Evolutionary conservation across 2,888 invertebrate genomes (phyloP), one percentile per base, ranked within the genome.

Genomic region (Pherbina coryleti): DNA sequence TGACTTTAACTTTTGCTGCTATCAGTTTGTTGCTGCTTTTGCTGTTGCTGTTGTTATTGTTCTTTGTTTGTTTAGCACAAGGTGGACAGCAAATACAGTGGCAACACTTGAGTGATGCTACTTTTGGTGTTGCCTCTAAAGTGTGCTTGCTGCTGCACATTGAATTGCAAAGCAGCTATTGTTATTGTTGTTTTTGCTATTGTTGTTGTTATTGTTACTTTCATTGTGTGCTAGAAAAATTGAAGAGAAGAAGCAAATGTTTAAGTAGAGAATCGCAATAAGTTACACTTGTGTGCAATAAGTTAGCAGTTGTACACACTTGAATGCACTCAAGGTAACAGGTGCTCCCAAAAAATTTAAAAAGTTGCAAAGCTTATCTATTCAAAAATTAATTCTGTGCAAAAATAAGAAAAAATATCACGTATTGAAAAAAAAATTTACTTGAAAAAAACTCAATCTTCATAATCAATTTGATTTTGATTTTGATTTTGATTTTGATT

Each of bases 1-100:
- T 86, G 85, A 86, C 84, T 85, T 86, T 86, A 85, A 85, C 85
- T 86, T 85, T 84, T 80, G 75, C 37, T 67, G 37, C 25, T 55
- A 75, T 75, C 67, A 75, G 75, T 75, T 75, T 37, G 69, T 34
- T 31, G 31, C 57, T 64, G 34, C 19, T 22, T 60, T 2, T 11
- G 44, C 34, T n/a, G 17, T 71, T 44, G 49, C 17, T 57, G n/a
- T 55, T 72, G 57, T 22, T 44, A 31, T 64, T 64, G 25, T 44
- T 69, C 19, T 53, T 53, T 53, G 53, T 8, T n/a, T 14, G 67
- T 11, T 19, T 4, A 44, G 2, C 14, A 34, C 31, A 66, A 66
- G 31, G 19, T 37, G 31, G 19, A 31, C 31, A 19, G 9, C n/a
- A 51, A 53, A 53, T 19, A 19, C 72, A 5, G 49, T 55, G 66